Base-by-base conservation (phyloP, 2,797 vertebrate genomes). In the Dryobates pubescens region DNA sequence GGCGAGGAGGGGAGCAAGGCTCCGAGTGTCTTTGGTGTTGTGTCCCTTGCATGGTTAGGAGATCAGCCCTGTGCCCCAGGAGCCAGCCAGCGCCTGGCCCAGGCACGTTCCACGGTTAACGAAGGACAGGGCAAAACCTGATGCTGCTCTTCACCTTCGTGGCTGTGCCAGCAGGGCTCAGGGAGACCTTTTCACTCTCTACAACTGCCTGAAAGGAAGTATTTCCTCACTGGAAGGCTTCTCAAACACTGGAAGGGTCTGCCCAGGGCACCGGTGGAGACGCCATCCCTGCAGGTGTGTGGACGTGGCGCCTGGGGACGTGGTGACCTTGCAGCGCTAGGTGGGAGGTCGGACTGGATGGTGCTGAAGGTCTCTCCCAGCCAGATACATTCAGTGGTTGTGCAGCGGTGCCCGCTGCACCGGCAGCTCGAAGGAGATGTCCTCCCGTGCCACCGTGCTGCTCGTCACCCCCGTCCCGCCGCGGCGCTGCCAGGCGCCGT, bases 41-140 rank as follows among this genome's bases (percentile, higher is more conserved):
- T 2, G 36, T 56, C 43, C 0, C 1, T 27, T 0, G 1, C 41
- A 36, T 1, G 0, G 30, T 34, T 9, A 45, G 61, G 58, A 70
- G 32, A 3, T 24, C 1, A 3, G 20, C 18, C 1, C 1, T 1
- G 3, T 4, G 2, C 23, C 56, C 54, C 51, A 29, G 68, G 36
- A 62, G 29, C 47, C 51, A 29, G 20, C 20, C 80, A 27, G 0
- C 0, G 0, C 30, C 18, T 9, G 34, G 30, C 32, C 16, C 1
- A 0, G 57, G 8, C 8, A 9, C 32, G 29, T 43, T 2, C 0
- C 1, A 0, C 5, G 13, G 13, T 29, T 34, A 6, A 27, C 0
- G 0, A 41, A 53, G 61, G 36, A 49, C 8, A 5, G 36, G 32
- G 65, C 51, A 69, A 74, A 74, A n/a, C 49, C 32, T 53, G 8